Evolutionary conservation across 1,140 invertebrate genomes (phyloP).

Genomic region (Goniozus legneri): DNA sequence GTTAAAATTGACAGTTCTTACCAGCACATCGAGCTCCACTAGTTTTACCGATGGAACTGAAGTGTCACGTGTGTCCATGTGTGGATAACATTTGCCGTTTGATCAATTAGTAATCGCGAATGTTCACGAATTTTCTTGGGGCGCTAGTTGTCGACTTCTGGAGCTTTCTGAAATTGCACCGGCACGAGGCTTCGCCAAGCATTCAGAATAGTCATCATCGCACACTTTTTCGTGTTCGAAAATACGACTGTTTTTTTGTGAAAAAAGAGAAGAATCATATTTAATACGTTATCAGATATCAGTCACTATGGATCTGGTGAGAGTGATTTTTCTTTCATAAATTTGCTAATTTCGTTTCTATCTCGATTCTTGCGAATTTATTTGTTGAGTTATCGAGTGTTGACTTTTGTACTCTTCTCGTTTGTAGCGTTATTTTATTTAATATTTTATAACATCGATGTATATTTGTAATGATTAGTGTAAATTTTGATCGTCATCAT

Average conservation of each 20-base stretch:
- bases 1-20: too few relatives aligned
- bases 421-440: too few relatives aligned
- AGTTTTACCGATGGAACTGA: too few relatives aligned
- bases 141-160: constrained; percentile 24
- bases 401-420: not conserved
- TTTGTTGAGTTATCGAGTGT: not conserved
- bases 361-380: not conserved
- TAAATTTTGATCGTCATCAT: not conserved
- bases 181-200: constrained; percentile 15
- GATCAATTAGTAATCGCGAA: too few relatives aligned
- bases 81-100: too few relatives aligned
- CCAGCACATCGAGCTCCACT: too few relatives aligned
- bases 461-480: not conserved
- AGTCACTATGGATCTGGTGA: constrained; percentile 27
- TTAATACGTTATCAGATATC: not conserved
- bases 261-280: constrained; percentile 2
- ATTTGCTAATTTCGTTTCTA: not conserved
- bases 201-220: constrained; percentile 21
- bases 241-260: constrained; percentile 1
- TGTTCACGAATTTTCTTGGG: too few relatives aligned
- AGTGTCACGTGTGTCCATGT: too few relatives aligned
- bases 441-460: too few relatives aligned
- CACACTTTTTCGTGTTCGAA: constrained; percentile 2
- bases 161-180: constrained; percentile 27
- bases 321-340: not conserved